Base-by-base conservation (phyloP, 2,797 vertebrate genomes). In the Cryptoblepharus egeriae region DNA sequence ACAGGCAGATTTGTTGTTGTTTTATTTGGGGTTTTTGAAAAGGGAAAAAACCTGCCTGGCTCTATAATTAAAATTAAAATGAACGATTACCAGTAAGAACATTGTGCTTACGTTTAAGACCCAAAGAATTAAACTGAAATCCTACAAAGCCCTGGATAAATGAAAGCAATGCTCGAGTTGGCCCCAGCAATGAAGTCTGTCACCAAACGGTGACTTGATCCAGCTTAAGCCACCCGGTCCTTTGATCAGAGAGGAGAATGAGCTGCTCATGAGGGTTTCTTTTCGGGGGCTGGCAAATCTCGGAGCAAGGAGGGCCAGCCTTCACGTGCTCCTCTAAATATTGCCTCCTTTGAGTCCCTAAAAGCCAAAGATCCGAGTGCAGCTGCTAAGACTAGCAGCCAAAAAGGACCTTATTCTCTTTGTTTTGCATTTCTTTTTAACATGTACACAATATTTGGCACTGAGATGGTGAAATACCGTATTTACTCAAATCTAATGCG, bases 61-160 rank as follows among this genome's bases (percentile, higher is more conserved):
- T 83, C 74, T 78, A 13, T 84, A 89, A 92, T 93, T 93, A 91
- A 92, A 91, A 88, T 78, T 90, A 89, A 93, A 92, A 88, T 32
- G 52, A 73, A 82, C 0, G 9, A 84, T 90, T 89, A 92, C 69
- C 77, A 45, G 11, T 74, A 86, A 92, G 87, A 91, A 90, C 85
- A 83, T 89, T 91, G 85, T 83, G 73, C 88, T 91, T 92, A 91
- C 65, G 58, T 90, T 86, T 90, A 89, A 92, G 84, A 87, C 77
- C 37, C 70, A 68, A 91, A 90, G 91, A 93, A 92, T 93, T 91
- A 92, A 90, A 89, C 84, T 67, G 87, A 93, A 93, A 93, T 91
- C 91, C 90, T 89, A 89, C 90, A 92, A 92, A 94, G 88, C 86
- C 82, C 86, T 58, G 55, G 76, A 86, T 89, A 92, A 92, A 86